These are phyloP conservation scores for Drosophila chauvacae DNA, from an alignment of 1,140 invertebrate species.

Conservation along the genomic window DNA sequence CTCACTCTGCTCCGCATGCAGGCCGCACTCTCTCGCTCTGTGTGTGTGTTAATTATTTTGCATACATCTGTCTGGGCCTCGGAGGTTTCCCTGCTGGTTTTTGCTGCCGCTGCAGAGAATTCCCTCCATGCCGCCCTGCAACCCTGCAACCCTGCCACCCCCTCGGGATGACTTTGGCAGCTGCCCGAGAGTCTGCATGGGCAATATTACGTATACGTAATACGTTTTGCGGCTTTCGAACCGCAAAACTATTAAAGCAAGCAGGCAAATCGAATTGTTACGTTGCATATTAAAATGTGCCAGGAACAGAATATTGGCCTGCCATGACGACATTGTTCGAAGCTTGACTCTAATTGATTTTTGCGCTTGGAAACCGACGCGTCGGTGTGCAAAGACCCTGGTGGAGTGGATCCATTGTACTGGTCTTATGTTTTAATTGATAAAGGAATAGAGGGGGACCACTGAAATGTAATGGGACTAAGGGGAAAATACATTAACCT, in stretches of 20 bases:
- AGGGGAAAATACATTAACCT: conserved; percentile 3
- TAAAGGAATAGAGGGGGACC: not conserved
- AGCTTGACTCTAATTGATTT: conserved; percentile 28
- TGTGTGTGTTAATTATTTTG: conserved; percentile 75
- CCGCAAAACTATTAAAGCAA: conserved; percentile 80
- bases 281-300: conserved; percentile 65
- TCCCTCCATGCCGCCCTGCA: conserved; percentile 6
- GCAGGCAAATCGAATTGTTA: conserved; percentile 75
- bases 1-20: conserved; percentile 1
- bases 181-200: conserved; percentile 46
- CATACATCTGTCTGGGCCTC: conserved; percentile 59
- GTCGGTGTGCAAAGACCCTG: conserved; percentile 9
- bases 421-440: conserved; percentile 10
- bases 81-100: conserved; percentile 28
- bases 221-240: conserved; percentile 76
- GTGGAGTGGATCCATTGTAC: not conserved
- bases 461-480: not conserved
- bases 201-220: conserved; percentile 77
- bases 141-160: conserved; percentile 4
- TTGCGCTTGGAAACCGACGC: conserved; percentile 20
- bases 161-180: conserved; percentile 33
- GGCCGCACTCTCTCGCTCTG: conserved; percentile 26
- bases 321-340: conserved; percentile 20
- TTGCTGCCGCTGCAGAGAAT: conserved; percentile 19
- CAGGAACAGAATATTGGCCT: conserved; percentile 32